Evolutionary conservation across 2,113 vertebrate species (phyloP).

Genomic region (Platycercus adscitus): DNA sequence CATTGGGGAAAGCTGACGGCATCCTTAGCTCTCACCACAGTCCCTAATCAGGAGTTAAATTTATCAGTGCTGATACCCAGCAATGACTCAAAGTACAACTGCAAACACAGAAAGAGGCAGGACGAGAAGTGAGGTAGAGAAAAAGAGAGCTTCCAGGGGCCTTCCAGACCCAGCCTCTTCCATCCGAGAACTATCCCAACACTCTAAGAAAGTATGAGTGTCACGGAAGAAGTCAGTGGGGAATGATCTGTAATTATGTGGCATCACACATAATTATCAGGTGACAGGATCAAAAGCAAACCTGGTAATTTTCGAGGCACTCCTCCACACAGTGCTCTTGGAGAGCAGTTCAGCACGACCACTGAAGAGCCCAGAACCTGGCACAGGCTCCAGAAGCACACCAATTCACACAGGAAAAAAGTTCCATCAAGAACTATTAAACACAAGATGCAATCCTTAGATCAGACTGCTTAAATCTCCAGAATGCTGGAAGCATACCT

Average conservation of each 20-base stretch:
- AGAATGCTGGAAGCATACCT: neutral
- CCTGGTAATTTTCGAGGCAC: neutral
- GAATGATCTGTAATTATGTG: neutral
- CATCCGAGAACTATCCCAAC: too few relatives aligned
- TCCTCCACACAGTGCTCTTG: neutral
- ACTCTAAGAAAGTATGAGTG: neutral
- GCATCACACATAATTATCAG: neutral
- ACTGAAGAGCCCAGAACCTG: neutral
- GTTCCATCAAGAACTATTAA: neutral
- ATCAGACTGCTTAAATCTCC: neutral
- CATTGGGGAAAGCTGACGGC: neutral
- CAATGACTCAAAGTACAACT: neutral
- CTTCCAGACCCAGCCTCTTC: neutral
- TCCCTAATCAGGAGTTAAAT: neutral
- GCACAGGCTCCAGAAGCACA: neutral
- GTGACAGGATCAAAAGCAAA: neutral
- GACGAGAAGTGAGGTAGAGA: neutral
- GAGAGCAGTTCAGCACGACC: neutral
- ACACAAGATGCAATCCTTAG: neutral
- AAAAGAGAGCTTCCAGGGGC: neutral
- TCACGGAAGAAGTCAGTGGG: accelerated
- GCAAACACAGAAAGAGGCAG: neutral
- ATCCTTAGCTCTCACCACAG: neutral
- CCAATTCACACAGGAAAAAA: neutral
- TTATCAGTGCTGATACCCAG: neutral